Conservation (phyloP, 2,888 invertebrate genomes). For the Monopis laevigella region DNA sequence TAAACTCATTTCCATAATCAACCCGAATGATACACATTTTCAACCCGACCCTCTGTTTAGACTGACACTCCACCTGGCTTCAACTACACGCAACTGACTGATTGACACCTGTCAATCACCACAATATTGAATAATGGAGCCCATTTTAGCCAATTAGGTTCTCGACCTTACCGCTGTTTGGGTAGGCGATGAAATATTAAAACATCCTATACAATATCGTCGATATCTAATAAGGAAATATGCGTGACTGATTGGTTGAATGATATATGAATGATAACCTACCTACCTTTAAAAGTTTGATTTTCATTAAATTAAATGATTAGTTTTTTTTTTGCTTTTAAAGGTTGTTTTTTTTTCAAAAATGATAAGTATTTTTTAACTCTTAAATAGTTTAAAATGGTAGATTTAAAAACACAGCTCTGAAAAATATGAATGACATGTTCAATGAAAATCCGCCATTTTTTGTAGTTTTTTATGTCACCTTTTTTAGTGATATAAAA, state of each 20-base stretch:
- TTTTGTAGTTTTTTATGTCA: too few species aligned
- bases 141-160: constrained; percentile 48
- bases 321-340: too few species aligned
- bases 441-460: too few species aligned
- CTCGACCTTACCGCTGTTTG: constrained; percentile 31
- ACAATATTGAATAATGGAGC: constrained; percentile 45
- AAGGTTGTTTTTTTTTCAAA: too few species aligned
- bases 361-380: too few species aligned
- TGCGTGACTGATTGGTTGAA: constrained; percentile 17
- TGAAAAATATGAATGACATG: too few species aligned
- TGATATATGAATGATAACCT: constrained; percentile 19
- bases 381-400: too few species aligned
- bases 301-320: too few species aligned
- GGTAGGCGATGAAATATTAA: constrained; percentile 31
- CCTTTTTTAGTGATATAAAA: too few species aligned
- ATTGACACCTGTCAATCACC: constrained; percentile 61
- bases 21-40: constrained; percentile 8
- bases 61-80: constrained; percentile 11
- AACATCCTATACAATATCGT: constrained; percentile 24
- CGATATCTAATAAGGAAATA: constrained; percentile 11
- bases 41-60: constrained; percentile 8
- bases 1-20: constrained; percentile 4
- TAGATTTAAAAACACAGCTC: too few species aligned
- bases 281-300: too few species aligned
- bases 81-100: constrained; percentile 21